Conservation (phyloP, 2,113 vertebrate species). For the Sinocyclocheilus anophthalmus region DNA sequence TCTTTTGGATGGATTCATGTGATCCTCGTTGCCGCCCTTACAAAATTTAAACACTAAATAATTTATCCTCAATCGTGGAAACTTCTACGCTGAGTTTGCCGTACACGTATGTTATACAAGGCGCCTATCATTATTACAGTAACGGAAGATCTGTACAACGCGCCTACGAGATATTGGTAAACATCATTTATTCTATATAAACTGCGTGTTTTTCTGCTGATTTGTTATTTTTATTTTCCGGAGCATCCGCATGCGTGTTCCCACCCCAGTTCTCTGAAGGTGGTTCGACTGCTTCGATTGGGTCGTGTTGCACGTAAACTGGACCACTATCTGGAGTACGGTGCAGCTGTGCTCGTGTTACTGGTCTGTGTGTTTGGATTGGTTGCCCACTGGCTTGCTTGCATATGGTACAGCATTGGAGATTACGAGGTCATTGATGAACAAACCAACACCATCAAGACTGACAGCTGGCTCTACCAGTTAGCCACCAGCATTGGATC, state of each 20-base stretch:
- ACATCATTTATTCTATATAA: too few relatives aligned
- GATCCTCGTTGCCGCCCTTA: too few relatives aligned
- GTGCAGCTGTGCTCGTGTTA: conserved; percentile 92
- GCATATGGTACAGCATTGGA: conserved; percentile 98
- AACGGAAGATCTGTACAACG: too few relatives aligned
- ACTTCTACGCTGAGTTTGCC: too few relatives aligned
- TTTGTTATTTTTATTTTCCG: too few relatives aligned
- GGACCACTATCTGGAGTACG: conserved; percentile 97
- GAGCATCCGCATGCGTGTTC: conserved; percentile 97
- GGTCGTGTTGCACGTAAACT: conserved; percentile 93
- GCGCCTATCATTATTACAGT: too few relatives aligned
- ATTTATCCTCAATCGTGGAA: too few relatives aligned
- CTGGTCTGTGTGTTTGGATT: conserved; percentile 95
- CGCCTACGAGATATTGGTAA: too few relatives aligned
- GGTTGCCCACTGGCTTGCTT: conserved; percentile 97
- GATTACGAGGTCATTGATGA: conserved; percentile 97
- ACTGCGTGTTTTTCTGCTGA: too few relatives aligned
- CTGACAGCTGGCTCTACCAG: conserved; percentile 97
- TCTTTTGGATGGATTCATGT: too few relatives aligned
- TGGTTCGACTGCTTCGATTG: conserved; percentile 91
- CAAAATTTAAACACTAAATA: too few relatives aligned
- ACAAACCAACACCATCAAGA: conserved; percentile 91
- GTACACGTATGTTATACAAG: too few relatives aligned
- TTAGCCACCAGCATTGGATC: conserved; percentile 91
- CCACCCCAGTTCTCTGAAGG: conserved; percentile 96